Evolutionary conservation across 2,888 invertebrate genomes (phyloP).

Genomic region (Polymixis lichenea): DNA sequence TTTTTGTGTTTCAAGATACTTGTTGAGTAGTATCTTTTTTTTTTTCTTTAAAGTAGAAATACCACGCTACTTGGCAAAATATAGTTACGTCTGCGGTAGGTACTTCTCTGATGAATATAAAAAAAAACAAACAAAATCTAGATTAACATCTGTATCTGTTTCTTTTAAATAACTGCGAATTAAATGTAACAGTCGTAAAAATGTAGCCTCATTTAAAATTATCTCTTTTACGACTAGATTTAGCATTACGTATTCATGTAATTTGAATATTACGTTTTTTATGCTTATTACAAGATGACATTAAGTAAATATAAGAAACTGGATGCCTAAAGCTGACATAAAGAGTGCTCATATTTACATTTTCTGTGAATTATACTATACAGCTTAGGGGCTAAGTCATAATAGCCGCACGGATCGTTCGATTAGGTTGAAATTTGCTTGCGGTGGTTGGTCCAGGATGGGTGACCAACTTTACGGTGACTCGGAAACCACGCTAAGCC

Average conservation of each 20-base stretch:
- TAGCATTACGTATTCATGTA: conserved; percentile 18
- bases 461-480: too few relatives aligned
- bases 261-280: conserved; percentile 30
- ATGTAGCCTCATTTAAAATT: conserved; percentile 2
- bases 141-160: background rate
- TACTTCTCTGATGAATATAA: too few relatives aligned
- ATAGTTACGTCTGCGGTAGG: background rate
- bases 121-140: background rate
- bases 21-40: too few relatives aligned
- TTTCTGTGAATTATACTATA: background rate
- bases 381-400: background rate
- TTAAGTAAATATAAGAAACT: conserved; percentile 7
- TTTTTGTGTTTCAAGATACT: too few relatives aligned
- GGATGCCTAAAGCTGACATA: background rate
- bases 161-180: conserved; percentile 3
- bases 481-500: too few relatives aligned
- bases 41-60: background rate
- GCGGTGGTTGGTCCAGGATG: too few relatives aligned
- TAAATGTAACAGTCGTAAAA: background rate
- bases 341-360: conserved; percentile 4
- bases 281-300: conserved; percentile 6
- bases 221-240: background rate
- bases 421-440: too few relatives aligned
- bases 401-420: too few relatives aligned
- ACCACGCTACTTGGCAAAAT: background rate